These are phyloP conservation scores for Cyprinodon tularosa DNA, from an alignment of 2,113 vertebrate genomes.

Conservation along the genomic window DNA sequence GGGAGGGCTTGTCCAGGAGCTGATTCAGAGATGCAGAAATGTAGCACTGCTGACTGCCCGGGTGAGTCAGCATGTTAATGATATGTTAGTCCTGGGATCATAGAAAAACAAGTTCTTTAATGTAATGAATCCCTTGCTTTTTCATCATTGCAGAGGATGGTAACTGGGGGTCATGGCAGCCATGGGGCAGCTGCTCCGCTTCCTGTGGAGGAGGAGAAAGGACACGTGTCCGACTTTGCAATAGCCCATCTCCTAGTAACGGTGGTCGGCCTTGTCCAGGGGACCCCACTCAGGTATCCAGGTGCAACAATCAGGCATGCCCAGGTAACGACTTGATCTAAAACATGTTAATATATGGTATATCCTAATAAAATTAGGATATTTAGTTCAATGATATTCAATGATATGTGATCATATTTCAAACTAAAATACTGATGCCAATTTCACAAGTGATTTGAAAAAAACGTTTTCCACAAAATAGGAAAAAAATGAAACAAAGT, in stretches of 20 bases:
- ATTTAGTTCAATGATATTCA: too few relatives aligned
- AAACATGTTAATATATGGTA: not conserved
- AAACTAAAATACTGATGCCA: too few relatives aligned
- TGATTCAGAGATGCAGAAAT: slow-evolving; percentile 90
- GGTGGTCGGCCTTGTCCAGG: slow-evolving; percentile 87
- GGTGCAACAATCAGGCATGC: slow-evolving; percentile 87
- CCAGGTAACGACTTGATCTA: slow-evolving; percentile 82
- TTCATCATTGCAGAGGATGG: slow-evolving; percentile 85
- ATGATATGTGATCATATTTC: too few relatives aligned
- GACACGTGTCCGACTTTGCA: slow-evolving; percentile 85
- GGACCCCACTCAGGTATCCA: slow-evolving; percentile 88
- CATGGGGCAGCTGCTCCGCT: slow-evolving; percentile 88
- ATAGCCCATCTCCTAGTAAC: slow-evolving; percentile 78
- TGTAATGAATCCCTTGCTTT: not conserved
- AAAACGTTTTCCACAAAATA: too few relatives aligned
- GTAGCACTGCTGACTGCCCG: slow-evolving; percentile 83
- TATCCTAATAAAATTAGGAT: not conserved
- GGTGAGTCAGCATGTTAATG: slow-evolving; percentile 74
- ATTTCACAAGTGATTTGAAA: too few relatives aligned
- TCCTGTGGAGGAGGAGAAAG: slow-evolving; percentile 91
- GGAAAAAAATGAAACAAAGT: too few relatives aligned
- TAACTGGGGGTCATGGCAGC: slow-evolving; percentile 90
- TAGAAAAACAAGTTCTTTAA: not conserved
- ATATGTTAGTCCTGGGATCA: not conserved
- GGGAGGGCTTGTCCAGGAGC: slow-evolving; percentile 90